Conservation (phyloP, 2,113 vertebrate genomes). For the Theristicus caerulescens region DNA sequence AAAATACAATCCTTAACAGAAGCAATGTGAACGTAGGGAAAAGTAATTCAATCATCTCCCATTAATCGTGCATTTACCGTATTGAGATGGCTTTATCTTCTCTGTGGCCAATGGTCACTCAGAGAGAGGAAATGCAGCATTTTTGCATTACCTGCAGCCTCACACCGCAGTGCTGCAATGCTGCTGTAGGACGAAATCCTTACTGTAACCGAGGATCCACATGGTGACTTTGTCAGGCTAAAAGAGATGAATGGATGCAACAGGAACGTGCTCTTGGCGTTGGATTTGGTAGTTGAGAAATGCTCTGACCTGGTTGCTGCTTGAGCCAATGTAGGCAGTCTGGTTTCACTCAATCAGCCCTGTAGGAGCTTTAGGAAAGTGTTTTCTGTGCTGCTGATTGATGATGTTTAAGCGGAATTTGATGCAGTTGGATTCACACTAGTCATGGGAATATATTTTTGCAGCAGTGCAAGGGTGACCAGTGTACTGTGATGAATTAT, state of each 20-base stretch:
- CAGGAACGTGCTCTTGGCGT: fast-evolving
- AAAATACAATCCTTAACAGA: background rate
- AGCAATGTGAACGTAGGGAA: background rate
- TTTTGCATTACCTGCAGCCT: background rate
- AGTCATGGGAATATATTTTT: background rate
- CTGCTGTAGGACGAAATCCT: background rate
- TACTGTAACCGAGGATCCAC: background rate
- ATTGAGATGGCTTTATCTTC: constrained; percentile 13
- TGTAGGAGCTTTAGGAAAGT: background rate
- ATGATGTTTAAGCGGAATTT: background rate
- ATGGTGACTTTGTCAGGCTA: fast-evolving
- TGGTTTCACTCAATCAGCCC: background rate
- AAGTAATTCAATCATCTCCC: background rate
- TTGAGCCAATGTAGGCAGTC: background rate
- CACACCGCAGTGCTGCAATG: background rate
- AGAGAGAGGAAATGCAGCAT: background rate
- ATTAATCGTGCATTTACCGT: background rate
- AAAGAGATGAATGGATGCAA: background rate
- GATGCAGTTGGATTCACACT: background rate
- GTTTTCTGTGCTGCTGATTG: background rate
- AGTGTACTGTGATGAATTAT: background rate
- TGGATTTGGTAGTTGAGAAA: background rate
- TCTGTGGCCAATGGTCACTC: background rate
- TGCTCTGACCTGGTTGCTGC: background rate
- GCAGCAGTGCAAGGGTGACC: background rate